Base-by-base conservation (phyloP, 1,140 invertebrate species). In the Doryteuthis pealeii region DNA sequence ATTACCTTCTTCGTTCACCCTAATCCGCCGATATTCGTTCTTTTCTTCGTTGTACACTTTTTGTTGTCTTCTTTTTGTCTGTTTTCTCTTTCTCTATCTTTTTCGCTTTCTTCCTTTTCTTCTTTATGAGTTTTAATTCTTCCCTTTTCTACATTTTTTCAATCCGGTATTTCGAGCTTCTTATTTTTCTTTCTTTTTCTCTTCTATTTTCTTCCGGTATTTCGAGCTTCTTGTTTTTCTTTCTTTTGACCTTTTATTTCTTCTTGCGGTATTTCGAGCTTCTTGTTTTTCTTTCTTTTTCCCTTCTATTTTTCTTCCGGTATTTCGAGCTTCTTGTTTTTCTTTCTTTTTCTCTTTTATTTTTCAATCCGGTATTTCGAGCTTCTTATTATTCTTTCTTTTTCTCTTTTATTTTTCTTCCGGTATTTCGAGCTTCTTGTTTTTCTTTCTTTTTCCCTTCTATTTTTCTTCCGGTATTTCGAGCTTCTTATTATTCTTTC, bases 401-500 rank as follows among this genome's bases (percentile, higher is more conserved):
- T n/a, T n/a, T n/a, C n/a, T n/a, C n/a, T n/a, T n/a, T n/a, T n/a
- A n/a, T n/a, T n/a, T n/a, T n/a, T n/a, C n/a, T n/a, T n/a, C n/a
- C n/a, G n/a, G n/a, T n/a, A n/a, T n/a, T n/a, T n/a, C n/a, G n/a
- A n/a, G 68, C 71, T 8, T 5, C 65, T 45, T 65, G 33, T 76
- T 58, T 54, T 40, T 66, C 72, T 76, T 40, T 35, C 45, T 70
- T 43, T 70, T 65, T 65, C 49, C 58, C 68, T 66, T 35, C 35
- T 66, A 54, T 43, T 74, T 35, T 58, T 40, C 35, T n/a, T n/a
- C n/a, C n/a, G n/a, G n/a, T n/a, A n/a, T n/a, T n/a, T n/a, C n/a
- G n/a, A n/a, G n/a, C 75, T 74, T 43, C 69, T 30, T 74, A n/a
- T 71, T 72, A 35, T 12, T 30, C 66, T 71, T 4, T 62, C 43